Evolutionary conservation across 2,113 vertebrate species (phyloP).

Genomic region (Pitta sordida): DNA sequence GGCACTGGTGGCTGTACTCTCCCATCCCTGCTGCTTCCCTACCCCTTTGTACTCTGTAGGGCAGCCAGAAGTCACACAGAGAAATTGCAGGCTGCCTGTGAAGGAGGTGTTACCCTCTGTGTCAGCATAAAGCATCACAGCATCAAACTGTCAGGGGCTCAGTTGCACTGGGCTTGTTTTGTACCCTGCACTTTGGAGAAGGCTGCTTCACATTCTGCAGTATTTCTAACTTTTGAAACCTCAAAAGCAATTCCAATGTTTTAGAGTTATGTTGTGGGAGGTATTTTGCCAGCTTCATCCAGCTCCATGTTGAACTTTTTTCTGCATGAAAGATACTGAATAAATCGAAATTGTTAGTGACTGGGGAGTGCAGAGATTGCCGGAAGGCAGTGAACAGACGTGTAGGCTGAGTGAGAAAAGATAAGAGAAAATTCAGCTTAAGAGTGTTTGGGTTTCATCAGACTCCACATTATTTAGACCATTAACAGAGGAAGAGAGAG

Average conservation of each 20-base stretch:
- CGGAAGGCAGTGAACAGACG: conserved; percentile 42
- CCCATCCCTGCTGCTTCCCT: neutral
- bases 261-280: neutral
- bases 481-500: neutral
- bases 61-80: neutral
- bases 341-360: conserved; percentile 33
- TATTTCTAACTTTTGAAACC: neutral
- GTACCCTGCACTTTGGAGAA: neutral
- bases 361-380: conserved; percentile 11
- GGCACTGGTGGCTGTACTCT: neutral
- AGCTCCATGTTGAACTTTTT: neutral
- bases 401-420: conserved; percentile 37
- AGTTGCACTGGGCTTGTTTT: neutral
- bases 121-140: neutral
- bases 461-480: neutral
- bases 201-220: neutral
- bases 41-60: neutral
- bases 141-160: neutral
- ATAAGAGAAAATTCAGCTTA: conserved; percentile 29
- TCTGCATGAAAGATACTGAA: neutral
- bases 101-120: neutral
- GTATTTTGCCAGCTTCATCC: neutral
- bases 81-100: neutral
- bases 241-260: neutral
- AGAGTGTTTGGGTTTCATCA: conserved; percentile 11